A percentile compares a stretch with the other conserved stretches of the same genome.
Evolutionary conservation across 2,113 vertebrate species (phyloP).

Genomic region (Stegastes partitus): DNA sequence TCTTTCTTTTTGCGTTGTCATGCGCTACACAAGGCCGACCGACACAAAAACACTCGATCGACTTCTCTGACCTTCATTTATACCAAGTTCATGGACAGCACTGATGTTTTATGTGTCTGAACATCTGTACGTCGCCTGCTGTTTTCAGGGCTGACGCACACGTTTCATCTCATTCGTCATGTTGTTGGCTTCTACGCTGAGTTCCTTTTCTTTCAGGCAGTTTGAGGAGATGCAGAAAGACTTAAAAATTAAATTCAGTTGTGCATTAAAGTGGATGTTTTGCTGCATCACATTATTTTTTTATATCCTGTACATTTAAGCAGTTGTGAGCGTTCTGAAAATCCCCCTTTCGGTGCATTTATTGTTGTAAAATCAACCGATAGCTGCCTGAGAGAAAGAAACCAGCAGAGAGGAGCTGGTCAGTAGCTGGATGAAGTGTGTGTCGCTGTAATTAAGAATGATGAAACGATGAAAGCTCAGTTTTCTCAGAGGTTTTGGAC

Average conservation of each 20-base stretch:
- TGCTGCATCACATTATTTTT: neutral
- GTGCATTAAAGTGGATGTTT: neutral
- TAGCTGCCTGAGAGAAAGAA: neutral
- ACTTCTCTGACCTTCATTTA: slow-evolving; percentile 1
- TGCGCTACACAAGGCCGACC: neutral
- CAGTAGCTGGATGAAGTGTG: neutral
- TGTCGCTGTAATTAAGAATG: neutral
- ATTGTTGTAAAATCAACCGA: slow-evolving; percentile 1
- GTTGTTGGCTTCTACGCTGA: neutral
- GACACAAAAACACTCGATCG: neutral
- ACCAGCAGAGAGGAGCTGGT: neutral
- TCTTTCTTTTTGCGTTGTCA: neutral
- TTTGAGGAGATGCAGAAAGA: neutral
- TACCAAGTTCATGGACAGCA: neutral
- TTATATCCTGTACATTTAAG: no score
- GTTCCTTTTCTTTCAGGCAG: neutral
- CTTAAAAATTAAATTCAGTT: neutral
- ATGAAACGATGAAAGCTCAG: neutral
- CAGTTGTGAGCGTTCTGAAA: neutral
- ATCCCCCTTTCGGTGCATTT: neutral
- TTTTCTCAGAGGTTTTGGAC: neutral
- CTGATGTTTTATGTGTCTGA: neutral
- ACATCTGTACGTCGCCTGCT: neutral
- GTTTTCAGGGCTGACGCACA: neutral
- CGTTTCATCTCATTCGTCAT: neutral